A percentile compares a stretch with the other conserved stretches of the same genome.
Evolutionary conservation across 1,140 invertebrate genomes (phyloP).

Genomic region (Procambarus clarkii): DNA sequence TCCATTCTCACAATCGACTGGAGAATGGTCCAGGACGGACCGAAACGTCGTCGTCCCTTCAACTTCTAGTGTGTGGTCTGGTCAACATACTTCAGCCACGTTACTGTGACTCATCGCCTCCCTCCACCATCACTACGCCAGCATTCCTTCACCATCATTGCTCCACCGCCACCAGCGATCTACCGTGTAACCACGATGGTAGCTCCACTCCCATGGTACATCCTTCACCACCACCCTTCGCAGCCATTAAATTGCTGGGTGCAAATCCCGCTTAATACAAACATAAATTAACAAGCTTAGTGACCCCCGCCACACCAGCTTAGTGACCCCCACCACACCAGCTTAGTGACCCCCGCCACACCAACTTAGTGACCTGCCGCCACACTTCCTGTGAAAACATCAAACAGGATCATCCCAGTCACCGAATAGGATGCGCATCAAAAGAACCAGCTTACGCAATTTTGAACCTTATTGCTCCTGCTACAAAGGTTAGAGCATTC

Average conservation of each 20-base stretch:
- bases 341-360: neutral
- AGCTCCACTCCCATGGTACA: neutral
- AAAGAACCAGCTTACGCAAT: neutral
- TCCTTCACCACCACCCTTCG: neutral
- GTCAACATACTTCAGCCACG: too few species aligned
- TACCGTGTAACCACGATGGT: neutral
- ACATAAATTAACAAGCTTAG: conserved; percentile 70
- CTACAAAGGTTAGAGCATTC: neutral
- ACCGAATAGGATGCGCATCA: conserved; percentile 22
- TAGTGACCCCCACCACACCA: neutral
- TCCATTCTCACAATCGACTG: too few species aligned
- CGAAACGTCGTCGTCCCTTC: too few species aligned
- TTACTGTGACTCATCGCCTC: too few species aligned
- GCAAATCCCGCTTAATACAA: conserved; percentile 64
- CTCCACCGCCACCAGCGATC: neutral
- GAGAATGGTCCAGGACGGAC: too few species aligned
- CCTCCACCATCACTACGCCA: too few species aligned
- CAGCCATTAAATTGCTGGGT: conserved; percentile 47
- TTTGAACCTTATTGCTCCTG: neutral
- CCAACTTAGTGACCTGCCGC: conserved; percentile 12
- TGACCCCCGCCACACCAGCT: neutral
- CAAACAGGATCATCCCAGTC: conserved; percentile 58
- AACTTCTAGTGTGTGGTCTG: too few species aligned
- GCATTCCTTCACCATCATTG: neutral
- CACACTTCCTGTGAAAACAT: conserved; percentile 68